Percentiles rank a stretch among this genome's conserved stretches.
Conservation (phyloP, 2,888 invertebrate genomes). For the Elysia crispata region DNA sequence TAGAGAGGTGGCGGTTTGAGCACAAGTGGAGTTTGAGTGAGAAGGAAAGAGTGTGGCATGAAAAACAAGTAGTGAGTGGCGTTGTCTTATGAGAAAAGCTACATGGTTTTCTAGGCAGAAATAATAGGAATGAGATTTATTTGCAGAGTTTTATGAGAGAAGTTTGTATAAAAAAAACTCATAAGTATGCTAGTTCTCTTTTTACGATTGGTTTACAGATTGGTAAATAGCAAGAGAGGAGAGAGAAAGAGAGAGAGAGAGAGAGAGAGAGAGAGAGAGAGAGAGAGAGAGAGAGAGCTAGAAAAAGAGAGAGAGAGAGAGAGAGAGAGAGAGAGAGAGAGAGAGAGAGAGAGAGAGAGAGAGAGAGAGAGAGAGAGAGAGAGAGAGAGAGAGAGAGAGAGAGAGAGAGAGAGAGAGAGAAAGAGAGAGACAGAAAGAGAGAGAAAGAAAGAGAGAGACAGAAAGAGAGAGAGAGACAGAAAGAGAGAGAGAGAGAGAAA, state of each 20-base stretch:
- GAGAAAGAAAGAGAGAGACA: too few relatives aligned
- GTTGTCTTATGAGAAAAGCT: too few relatives aligned
- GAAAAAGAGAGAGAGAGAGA: neutral
- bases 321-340: slow-evolving; percentile 21
- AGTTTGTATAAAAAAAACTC: too few relatives aligned
- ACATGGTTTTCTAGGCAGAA: too few relatives aligned
- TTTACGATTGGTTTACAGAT: too few relatives aligned
- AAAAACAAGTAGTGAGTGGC: too few relatives aligned
- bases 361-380: slow-evolving; percentile 20
- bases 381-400: slow-evolving; percentile 18
- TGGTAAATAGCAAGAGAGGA: neutral
- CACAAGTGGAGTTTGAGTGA: too few relatives aligned
- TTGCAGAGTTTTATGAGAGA: too few relatives aligned
- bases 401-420: slow-evolving; percentile 5
- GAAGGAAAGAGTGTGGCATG: too few relatives aligned
- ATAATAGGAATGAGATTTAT: too few relatives aligned
- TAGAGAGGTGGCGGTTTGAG: neutral
- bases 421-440: slow-evolving; percentile 11
- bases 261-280: neutral
- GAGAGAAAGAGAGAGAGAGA: neutral
- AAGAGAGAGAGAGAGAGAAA: neutral
- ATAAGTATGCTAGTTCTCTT: too few relatives aligned
- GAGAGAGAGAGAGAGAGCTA: slow-evolving; percentile 24
- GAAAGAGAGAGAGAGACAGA: too few relatives aligned
- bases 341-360: neutral